These are phyloP conservation scores for Saguinus imperator DNA, from an alignment of 2,113 vertebrate genomes.

Conservation along the genomic window DNA sequence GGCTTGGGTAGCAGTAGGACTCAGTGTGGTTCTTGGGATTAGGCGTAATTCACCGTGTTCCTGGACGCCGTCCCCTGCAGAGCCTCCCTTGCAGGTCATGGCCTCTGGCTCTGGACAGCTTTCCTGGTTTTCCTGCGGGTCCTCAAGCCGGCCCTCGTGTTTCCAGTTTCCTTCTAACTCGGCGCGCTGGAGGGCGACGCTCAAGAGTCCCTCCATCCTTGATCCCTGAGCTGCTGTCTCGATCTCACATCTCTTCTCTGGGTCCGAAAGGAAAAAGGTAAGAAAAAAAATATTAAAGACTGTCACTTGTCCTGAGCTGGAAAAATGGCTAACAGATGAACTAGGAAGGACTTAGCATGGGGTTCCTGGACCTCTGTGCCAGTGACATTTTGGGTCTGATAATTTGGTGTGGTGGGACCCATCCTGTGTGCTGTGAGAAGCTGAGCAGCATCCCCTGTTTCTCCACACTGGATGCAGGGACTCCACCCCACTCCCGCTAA, in stretches of 20 bases:
- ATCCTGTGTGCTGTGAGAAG: no score
- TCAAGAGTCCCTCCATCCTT: neutral
- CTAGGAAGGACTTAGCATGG: accelerated
- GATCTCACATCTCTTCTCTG: neutral
- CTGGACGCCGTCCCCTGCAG: accelerated
- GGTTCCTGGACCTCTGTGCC: neutral
- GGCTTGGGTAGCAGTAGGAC: accelerated
- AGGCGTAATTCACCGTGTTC: accelerated
- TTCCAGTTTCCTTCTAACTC: neutral
- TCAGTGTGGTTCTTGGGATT: neutral
- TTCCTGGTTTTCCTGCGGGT: neutral
- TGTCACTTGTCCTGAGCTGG: neutral
- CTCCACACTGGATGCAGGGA: neutral
- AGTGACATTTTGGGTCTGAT: neutral
- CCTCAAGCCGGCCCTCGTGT: accelerated
- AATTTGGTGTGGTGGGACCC: neutral
- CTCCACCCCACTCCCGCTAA: accelerated
- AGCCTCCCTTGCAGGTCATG: accelerated
- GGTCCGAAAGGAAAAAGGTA: neutral
- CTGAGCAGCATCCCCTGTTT: neutral
- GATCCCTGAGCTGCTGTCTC: neutral
- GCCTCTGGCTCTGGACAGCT: neutral
- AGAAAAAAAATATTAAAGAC: neutral
- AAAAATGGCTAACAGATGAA: neutral
- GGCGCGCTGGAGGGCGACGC: accelerated